Conservation (phyloP, 2,797 vertebrate species). For the Dendrocincla tyrannina region DNA sequence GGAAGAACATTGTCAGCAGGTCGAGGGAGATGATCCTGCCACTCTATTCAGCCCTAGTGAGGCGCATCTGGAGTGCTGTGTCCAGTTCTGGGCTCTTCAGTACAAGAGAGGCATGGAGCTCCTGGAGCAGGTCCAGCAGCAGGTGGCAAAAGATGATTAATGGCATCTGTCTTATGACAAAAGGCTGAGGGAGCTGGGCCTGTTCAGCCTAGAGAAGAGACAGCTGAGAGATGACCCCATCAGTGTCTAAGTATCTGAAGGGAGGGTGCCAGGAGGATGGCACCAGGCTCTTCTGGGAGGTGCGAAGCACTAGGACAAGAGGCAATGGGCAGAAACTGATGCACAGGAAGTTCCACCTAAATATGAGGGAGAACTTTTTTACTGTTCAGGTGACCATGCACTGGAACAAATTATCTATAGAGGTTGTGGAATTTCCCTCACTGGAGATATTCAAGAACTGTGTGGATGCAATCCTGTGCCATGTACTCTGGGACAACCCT, state of each 20-base stretch:
- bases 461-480: background rate
- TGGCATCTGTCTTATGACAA: background rate
- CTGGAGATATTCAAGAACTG: background rate
- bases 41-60: background rate
- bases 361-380: background rate
- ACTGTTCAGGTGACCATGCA: background rate
- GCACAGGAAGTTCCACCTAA: background rate
- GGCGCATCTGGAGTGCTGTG: background rate
- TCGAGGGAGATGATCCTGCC: rapidly evolving
- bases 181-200: background rate
- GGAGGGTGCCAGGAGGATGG: background rate
- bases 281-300: background rate
- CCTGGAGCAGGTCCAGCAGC: background rate
- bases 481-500: background rate
- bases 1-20: background rate
- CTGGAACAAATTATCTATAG: background rate
- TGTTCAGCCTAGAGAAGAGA: background rate
- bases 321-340: background rate
- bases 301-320: background rate
- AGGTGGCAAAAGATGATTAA: rapidly evolving
- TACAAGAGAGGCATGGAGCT: background rate
- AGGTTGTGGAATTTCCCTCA: background rate
- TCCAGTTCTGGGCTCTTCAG: background rate
- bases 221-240: background rate
- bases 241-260: background rate